Evolutionary conservation across 2,797 vertebrate genomes (phyloP).

Genomic region (Hypotaenidia philippensis): DNA sequence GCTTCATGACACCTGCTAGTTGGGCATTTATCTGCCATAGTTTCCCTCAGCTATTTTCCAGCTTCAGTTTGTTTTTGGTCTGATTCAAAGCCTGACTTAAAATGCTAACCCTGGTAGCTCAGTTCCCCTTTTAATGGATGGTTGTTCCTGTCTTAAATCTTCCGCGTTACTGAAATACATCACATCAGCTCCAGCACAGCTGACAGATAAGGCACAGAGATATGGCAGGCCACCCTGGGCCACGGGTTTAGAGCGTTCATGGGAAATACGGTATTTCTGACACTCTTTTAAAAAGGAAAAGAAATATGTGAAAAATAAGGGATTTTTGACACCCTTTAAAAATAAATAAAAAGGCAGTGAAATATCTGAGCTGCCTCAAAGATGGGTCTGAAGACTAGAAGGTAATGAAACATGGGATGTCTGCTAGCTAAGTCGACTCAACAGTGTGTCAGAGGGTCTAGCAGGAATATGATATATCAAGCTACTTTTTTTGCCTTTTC

Average conservation of each 20-base stretch:
- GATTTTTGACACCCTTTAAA: constrained; percentile 52
- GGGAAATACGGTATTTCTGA: constrained; percentile 33
- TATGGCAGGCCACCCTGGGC: constrained; percentile 33
- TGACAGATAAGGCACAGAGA: constrained; percentile 35
- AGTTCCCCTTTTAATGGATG: constrained; percentile 8
- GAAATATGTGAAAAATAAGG: constrained; percentile 26
- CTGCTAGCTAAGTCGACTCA: neutral
- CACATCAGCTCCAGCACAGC: constrained; percentile 16
- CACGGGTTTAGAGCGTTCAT: neutral
- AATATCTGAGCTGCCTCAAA: constrained; percentile 40
- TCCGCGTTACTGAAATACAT: neutral
- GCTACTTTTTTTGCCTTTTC: neutral
- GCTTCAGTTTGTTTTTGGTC: neutral
- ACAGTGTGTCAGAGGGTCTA: neutral
- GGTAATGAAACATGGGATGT: constrained; percentile 16
- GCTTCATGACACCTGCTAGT: neutral
- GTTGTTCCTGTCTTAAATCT: constrained; percentile 30
- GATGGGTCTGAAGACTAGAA: neutral
- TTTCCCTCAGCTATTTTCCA: constrained; percentile 12
- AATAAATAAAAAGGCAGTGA: constrained; percentile 43
- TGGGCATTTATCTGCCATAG: neutral
- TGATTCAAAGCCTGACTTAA: constrained; percentile 8
- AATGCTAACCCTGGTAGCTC: constrained; percentile 1
- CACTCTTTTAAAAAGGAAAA: constrained; percentile 16
- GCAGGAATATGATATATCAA: neutral